phyloP scores from a whole-genome alignment of 1,140 invertebrate species.

The Acyrthosiphon pisum region DNA sequence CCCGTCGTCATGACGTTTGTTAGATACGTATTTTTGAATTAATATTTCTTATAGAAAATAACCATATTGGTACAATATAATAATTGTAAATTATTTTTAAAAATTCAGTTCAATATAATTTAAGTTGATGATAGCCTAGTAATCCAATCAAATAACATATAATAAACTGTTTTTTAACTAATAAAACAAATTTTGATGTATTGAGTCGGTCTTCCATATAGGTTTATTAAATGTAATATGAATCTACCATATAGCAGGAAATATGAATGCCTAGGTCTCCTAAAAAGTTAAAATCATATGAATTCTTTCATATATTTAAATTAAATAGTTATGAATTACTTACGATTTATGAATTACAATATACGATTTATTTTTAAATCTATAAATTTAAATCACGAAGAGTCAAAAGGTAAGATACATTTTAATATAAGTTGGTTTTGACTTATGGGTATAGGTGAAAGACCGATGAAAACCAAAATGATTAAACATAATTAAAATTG shows the following conservation, averaged over 20 bases:
- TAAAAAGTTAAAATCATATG: not conserved
- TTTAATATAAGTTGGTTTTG: not conserved
- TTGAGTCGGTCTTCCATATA: not conserved
- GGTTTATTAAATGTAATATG: not conserved
- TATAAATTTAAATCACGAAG: not conserved
- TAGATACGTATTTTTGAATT: not conserved
- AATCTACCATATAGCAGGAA: not conserved
- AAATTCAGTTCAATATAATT: not conserved
- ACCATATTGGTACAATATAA: not conserved
- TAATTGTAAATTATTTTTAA: not conserved
- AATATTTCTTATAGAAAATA: not conserved
- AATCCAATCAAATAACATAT: not conserved
- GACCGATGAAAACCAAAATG: not conserved
- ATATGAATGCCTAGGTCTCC: not conserved
- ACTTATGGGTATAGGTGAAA: not conserved
- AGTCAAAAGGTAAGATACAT: not conserved
- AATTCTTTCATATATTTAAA: not conserved
- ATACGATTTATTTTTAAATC: not conserved
- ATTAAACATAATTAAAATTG: not conserved
- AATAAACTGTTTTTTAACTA: not conserved
- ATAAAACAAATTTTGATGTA: not conserved
- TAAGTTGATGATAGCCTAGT: not conserved
- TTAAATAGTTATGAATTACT: too few relatives aligned
- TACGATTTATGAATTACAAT: not conserved
- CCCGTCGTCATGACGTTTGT: not conserved